Base-by-base conservation (phyloP, 2,797 vertebrate species). In the Lophotriccus pileatus region DNA sequence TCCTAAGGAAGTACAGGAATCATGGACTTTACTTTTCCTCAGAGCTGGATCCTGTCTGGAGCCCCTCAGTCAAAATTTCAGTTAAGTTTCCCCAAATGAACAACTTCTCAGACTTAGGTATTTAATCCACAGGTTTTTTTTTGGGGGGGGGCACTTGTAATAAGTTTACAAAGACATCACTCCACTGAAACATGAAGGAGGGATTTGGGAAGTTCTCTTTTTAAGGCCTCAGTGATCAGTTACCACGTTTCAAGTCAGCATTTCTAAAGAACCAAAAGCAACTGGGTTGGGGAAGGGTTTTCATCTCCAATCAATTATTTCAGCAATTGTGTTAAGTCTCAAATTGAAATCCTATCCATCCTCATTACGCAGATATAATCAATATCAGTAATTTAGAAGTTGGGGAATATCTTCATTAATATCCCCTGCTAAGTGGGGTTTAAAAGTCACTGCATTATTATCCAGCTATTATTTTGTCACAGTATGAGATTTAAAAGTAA, bases 321-420 rank as follows among this genome's bases (percentile, higher is more conserved):
- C 90, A 86, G 63, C 80, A 44, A 47, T 72, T 56, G 76, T 6
- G 19, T 93, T 95, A 94, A 53, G 44, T 73, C 62, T 77, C 25
- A 89, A 70, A 94, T 94, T 53, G 90, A 96, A 97, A 95, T 92
- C 62, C 93, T 87, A 91, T 95, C 95, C 53, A 83, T 97, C 87
- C 84, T 97, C 41, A 41, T 97, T 89, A 84, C 23, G 32, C 36
- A 93, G 87, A 76, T 93, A 58, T 63, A 94, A 96, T 96, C 95
- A 92, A 96, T 96, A 94, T 53, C 49, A 49, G 85, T 91, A 94
- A 95, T 85, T 86, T 88, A 77, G 49, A 86, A 95, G 70, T 56
- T 60, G 60, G 84, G 30, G 52, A 84, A 70, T 76, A 84, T 94
- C 94, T 93, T 96, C 82, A 95, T 96, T 96, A 95, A 96, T 90